Percentiles rank a stretch among this genome's conserved stretches.
These are phyloP conservation scores for Chionis minor DNA, from an alignment of 2,113 vertebrate species.

Conservation along the genomic window DNA sequence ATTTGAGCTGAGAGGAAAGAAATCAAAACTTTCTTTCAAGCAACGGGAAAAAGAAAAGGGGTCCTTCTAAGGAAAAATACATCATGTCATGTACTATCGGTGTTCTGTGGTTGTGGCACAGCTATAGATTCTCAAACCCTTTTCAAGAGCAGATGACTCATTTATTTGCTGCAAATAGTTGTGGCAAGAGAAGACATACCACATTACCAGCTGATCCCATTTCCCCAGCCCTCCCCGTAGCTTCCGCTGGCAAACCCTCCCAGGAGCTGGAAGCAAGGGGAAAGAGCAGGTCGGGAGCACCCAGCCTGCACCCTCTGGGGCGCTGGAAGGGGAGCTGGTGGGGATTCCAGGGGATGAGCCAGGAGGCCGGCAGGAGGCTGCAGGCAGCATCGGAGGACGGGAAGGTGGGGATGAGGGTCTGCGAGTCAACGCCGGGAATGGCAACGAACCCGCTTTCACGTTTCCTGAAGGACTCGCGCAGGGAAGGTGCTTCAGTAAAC, in stretches of 20 bases:
- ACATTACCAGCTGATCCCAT: conserved; percentile 87
- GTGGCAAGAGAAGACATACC: conserved; percentile 78
- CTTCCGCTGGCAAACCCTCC: conserved; percentile 31
- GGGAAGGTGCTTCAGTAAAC: conserved; percentile 86
- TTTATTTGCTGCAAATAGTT: conserved; percentile 73
- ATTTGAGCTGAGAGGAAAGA: conserved; percentile 35
- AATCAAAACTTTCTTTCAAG: conserved; percentile 39
- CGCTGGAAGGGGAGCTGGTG: neutral
- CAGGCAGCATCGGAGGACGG: neutral
- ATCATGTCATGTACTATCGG: conserved; percentile 40
- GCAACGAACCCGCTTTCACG: conserved; percentile 72
- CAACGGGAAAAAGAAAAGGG: neutral
- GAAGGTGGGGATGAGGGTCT: conserved; percentile 14
- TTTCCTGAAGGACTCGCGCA: conserved; percentile 80
- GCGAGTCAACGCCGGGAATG: neutral
- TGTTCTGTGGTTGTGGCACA: conserved; percentile 37
- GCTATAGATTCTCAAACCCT: conserved; percentile 57
- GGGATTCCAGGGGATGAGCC: neutral
- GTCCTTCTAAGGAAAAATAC: conserved; percentile 39
- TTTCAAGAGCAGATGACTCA: conserved; percentile 62
- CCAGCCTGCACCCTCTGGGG: neutral
- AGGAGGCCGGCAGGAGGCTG: neutral
- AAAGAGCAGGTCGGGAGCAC: neutral
- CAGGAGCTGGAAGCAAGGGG: neutral
- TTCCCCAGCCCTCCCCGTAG: conserved; percentile 71